Conservation (phyloP, 2,888 invertebrate species). For the Pyrrhia umbra region DNA sequence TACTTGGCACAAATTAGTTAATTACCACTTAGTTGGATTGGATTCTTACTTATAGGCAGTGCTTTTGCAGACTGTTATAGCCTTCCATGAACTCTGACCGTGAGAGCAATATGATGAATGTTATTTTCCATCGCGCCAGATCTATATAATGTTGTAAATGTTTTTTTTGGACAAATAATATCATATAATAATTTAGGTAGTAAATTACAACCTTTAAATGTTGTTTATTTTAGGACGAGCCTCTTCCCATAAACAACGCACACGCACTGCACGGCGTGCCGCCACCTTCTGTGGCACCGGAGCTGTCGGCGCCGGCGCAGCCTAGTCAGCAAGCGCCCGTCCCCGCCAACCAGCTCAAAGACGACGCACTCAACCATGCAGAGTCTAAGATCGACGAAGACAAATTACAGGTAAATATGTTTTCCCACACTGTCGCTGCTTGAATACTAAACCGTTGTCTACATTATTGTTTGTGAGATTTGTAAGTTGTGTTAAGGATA, state of each 20-base stretch:
- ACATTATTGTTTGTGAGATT: slow-evolving; percentile 11
- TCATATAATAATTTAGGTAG: too few species aligned
- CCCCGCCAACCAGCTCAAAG: slow-evolving; percentile 75
- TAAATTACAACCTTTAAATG: neutral
- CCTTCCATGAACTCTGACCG: too few species aligned
- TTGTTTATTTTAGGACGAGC: slow-evolving; percentile 78
- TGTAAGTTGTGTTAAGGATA: slow-evolving; percentile 21
- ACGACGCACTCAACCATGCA: slow-evolving; percentile 83
- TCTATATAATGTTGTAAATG: too few species aligned
- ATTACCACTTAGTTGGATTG: too few species aligned
- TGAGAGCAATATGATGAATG: too few species aligned
- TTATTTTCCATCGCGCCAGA: too few species aligned
- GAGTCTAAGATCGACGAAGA: slow-evolving; percentile 87
- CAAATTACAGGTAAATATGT: slow-evolving; percentile 82
- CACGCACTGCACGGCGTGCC: slow-evolving; percentile 83
- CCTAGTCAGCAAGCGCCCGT: slow-evolving; percentile 65
- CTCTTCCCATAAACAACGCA: slow-evolving; percentile 84
- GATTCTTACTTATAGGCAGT: too few species aligned
- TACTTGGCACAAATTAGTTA: too few species aligned
- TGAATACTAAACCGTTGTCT: slow-evolving; percentile 28
- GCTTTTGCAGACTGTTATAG: too few species aligned
- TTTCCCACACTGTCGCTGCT: slow-evolving; percentile 38
- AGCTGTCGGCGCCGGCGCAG: slow-evolving; percentile 55
- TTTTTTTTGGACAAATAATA: too few species aligned
- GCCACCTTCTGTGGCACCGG: slow-evolving; percentile 67